Percentiles rank a stretch among this genome's conserved stretches.
phyloP scores from a whole-genome alignment of 2,797 vertebrate genomes.

The Cephalopachus bancanus region DNA sequence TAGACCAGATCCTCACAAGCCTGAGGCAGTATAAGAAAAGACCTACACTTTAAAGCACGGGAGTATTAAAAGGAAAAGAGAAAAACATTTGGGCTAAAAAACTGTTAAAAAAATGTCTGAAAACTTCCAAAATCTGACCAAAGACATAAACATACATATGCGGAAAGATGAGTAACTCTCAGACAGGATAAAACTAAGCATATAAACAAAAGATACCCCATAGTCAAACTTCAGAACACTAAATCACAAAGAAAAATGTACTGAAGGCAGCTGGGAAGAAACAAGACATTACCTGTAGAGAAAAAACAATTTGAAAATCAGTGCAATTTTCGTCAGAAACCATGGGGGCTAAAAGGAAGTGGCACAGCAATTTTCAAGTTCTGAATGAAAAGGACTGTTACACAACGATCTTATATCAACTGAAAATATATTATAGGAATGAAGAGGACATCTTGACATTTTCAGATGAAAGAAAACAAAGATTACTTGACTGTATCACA shows the following conservation, averaged over 20 bases:
- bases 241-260: background rate
- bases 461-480: background rate
- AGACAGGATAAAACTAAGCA: background rate
- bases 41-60: background rate
- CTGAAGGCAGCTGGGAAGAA: background rate
- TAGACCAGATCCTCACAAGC: no score
- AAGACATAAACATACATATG: background rate
- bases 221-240: background rate
- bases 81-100: background rate
- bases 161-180: background rate
- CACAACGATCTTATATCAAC: background rate
- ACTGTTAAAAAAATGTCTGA: background rate
- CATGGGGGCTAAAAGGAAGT: background rate
- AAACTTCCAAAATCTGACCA: background rate
- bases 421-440: background rate
- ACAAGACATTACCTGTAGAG: background rate
- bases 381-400: background rate
- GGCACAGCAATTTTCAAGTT: constrained; percentile 46
- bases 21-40: background rate
- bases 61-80: background rate
- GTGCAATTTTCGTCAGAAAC: background rate
- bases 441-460: background rate
- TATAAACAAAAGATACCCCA: background rate
- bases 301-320: constrained; percentile 48
- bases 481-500: background rate